These are phyloP conservation scores for Microtus pennsylvanicus DNA, from an alignment of 2,113 vertebrate genomes.

Conservation along the genomic window DNA sequence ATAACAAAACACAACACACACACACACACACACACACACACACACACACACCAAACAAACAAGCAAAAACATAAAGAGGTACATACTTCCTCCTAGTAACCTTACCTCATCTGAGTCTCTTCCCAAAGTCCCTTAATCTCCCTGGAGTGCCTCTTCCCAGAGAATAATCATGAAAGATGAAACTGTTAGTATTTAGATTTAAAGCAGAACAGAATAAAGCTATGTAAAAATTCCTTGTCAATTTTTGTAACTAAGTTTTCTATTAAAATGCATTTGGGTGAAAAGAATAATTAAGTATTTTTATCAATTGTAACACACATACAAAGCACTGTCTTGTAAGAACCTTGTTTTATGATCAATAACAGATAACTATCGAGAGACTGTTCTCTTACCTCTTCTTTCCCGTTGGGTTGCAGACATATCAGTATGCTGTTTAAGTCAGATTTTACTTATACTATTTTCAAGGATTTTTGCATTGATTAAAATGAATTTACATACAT, in stretches of 20 bases:
- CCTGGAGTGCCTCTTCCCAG: not conserved
- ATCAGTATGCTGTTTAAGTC: not conserved
- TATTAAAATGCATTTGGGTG: not conserved
- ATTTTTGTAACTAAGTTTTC: not conserved
- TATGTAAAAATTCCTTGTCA: not conserved
- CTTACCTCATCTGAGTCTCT: not conserved
- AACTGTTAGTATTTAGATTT: not conserved
- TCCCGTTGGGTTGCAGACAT: not conserved
- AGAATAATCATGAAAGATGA: not conserved
- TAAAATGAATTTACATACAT: not conserved
- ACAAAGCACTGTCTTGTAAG: not conserved
- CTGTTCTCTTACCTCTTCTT: not conserved
- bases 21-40: too few species aligned
- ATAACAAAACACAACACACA: too few species aligned
- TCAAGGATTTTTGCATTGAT: not conserved
- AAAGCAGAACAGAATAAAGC: not conserved
- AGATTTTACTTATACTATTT: not conserved
- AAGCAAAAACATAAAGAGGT: not conserved
- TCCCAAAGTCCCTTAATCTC: not conserved
- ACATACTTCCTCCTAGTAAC: not conserved
- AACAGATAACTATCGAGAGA: not conserved
- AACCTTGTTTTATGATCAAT: not conserved
- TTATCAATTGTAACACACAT: not conserved
- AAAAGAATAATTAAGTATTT: not conserved
- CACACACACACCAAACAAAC: too few species aligned